Conservation (phyloP, 2,888 invertebrate species). For the Lithophane socia region DNA sequence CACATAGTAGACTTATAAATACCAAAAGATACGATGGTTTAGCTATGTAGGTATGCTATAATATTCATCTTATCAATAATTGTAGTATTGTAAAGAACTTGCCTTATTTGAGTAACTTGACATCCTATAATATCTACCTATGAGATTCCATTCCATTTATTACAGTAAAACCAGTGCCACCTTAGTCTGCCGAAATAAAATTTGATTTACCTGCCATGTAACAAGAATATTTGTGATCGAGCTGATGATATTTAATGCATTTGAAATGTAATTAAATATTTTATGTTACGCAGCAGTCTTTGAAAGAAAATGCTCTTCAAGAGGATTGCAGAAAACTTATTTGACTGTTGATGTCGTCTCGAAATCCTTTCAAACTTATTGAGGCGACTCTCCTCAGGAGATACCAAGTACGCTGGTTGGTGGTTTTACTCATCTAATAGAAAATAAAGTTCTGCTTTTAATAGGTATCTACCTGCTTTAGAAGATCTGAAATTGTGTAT, state of each 20-base stretch:
- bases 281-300: not conserved
- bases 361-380: constrained; percentile 80
- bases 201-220: not conserved
- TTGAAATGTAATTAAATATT: constrained; percentile 7
- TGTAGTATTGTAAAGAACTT: not conserved
- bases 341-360: constrained; percentile 73
- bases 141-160: not conserved
- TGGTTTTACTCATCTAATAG: constrained; percentile 45
- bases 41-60: not conserved
- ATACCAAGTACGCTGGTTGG: constrained; percentile 40
- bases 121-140: not conserved
- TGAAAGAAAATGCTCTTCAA: constrained; percentile 41
- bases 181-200: not conserved
- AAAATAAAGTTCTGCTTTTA: constrained; percentile 20
- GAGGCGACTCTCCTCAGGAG: constrained; percentile 68
- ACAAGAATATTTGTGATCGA: not conserved
- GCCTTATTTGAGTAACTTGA: not conserved
- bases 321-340: constrained; percentile 75
- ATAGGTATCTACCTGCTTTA: not conserved
- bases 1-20: not conserved
- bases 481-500: not conserved
- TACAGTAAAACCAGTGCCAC: not conserved
- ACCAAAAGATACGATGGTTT: not conserved
- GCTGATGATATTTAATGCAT: not conserved
- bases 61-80: not conserved